These are phyloP conservation scores for Bubalus kerabau DNA, from an alignment of 2,113 vertebrate genomes.

Conservation along the genomic window DNA sequence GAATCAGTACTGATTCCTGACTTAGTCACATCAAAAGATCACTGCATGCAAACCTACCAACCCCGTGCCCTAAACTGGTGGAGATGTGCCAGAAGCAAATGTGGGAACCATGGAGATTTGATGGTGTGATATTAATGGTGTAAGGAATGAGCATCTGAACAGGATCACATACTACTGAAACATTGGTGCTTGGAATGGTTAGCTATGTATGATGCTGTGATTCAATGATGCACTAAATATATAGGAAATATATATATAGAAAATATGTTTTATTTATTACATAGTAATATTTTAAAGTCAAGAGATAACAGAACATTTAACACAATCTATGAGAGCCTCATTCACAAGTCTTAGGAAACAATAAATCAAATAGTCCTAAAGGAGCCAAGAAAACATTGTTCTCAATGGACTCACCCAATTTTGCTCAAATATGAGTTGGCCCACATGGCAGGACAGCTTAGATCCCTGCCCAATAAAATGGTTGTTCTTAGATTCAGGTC, in stretches of 20 bases:
- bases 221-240: not conserved
- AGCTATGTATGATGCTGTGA: not conserved
- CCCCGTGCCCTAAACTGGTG: not conserved
- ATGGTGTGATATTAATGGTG: not conserved
- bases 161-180: not conserved
- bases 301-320: not conserved
- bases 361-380: not conserved
- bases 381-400: not conserved
- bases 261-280: not conserved
- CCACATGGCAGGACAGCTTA: not conserved
- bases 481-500: not conserved
- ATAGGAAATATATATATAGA: not conserved
- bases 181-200: not conserved
- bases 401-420: not conserved
- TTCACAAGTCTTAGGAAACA: not conserved
- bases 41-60: not conserved
- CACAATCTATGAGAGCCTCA: not conserved
- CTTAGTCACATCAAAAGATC: not conserved
- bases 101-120: not conserved
- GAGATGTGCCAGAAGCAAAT: not conserved
- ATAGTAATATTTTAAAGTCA: not conserved
- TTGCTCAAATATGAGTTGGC: not conserved
- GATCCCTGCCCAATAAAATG: not conserved
- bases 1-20: not conserved
- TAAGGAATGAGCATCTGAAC: not conserved